These are phyloP conservation scores for Trichopoda pennipes DNA, from an alignment of 2,888 invertebrate species.

Conservation along the genomic window DNA sequence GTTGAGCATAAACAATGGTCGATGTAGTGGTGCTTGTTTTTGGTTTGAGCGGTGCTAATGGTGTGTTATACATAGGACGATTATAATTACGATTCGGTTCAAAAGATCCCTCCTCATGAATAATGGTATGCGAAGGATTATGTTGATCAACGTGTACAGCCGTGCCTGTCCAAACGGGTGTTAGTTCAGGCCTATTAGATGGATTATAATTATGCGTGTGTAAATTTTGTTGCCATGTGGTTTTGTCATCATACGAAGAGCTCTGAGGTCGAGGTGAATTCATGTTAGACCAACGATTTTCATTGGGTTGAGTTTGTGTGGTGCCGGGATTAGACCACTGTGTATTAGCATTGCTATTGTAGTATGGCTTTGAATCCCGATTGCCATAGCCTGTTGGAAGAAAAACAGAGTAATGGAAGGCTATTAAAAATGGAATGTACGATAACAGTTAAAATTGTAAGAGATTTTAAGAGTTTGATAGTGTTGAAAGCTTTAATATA, in stretches of 20 bases:
- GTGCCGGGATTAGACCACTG: constrained; percentile 59
- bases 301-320: constrained; percentile 61
- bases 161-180: constrained; percentile 71
- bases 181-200: constrained; percentile 4
- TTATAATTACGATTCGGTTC: constrained; percentile 78
- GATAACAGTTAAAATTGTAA: background rate
- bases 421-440: background rate
- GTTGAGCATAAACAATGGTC: constrained; percentile 75
- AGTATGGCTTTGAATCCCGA: constrained; percentile 69
- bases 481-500: too few species aligned
- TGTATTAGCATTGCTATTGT: constrained; percentile 9
- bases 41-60: constrained; percentile 75
- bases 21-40: constrained; percentile 49
- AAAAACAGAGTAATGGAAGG: background rate
- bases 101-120: constrained; percentile 76
- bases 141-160: constrained; percentile 70
- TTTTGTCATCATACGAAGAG: constrained; percentile 20
- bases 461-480: too few species aligned
- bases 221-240: constrained; percentile 29
- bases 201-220: constrained; percentile 15
- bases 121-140: constrained; percentile 72
- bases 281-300: constrained; percentile 78
- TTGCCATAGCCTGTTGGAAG: constrained; percentile 68
- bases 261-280: constrained; percentile 76
- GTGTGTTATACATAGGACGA: constrained; percentile 70